Evolutionary conservation across 2,113 vertebrate genomes (phyloP), one percentile per base, ranked within the genome.

Genomic region (Lophochroa leadbeateri): DNA sequence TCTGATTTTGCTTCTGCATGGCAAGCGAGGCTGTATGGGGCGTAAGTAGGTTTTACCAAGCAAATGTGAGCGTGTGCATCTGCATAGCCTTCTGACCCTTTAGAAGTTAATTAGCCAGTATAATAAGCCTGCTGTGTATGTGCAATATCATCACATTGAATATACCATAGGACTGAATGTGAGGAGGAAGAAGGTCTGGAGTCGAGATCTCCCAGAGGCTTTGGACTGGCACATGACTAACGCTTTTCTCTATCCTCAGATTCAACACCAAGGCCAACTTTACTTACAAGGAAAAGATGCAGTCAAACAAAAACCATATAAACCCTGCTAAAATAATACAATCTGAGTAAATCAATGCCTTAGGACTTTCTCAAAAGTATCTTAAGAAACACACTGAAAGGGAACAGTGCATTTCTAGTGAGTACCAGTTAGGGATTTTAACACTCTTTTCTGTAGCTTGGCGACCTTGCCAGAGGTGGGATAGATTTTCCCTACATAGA

Each of bases 241-340:
- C 71, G 39, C 18, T 71, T 81, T 87, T 83, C 79, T 92, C 16
- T 83, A 68, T 83, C 69, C 72, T 92, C 10, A 0, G 43, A 75
- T 83, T 70, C 82, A 86, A 82, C 58, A 93, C 60, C 47, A 77
- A 81, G 64, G 50, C 43, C 60, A 90, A 49, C 47, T 92, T 80
- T 25, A 88, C 68, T 90, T 3, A 3, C 29, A 86, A 86, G 89
- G 57, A 82, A 84, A 92, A 83, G 60, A 90, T 71, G 29, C 60
- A 50, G 44, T 90, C 77, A 80, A 96, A 94, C 90, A 90, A 88
- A 96, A 88, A 55, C 6, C 72, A 44, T 44, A 92, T 75, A 82
- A 94, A 55, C 9, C 33, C 43, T 52, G 17, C 23, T 83, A 78
- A 92, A 94, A 88, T 81, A 81, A 83, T 77, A 39, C 28, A 70